Conservation (phyloP, 2,113 vertebrate genomes). For the Thalassoma bifasciatum region DNA sequence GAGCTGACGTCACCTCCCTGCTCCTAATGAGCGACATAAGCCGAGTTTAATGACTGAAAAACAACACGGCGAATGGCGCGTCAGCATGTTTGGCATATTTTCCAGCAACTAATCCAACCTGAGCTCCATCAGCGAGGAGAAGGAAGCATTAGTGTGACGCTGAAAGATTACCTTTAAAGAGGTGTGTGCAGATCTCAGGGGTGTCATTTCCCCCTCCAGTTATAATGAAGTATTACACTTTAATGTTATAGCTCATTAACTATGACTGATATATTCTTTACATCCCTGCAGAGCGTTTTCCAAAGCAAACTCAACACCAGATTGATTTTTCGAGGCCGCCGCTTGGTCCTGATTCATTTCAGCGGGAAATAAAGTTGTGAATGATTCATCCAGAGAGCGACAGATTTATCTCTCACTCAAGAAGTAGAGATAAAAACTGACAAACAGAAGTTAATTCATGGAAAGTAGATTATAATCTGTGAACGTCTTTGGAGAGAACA, state of each 20-base stretch:
- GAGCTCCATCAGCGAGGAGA: not conserved
- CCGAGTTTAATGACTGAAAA: too few species aligned
- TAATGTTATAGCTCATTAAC: slow-evolving; percentile 32
- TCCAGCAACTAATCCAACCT: not conserved
- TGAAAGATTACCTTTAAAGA: not conserved
- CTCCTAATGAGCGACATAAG: too few species aligned
- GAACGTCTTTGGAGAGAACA: too few species aligned
- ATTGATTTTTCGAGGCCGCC: not conserved
- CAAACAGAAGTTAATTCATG: not conserved
- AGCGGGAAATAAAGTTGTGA: not conserved
- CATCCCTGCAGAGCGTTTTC: not conserved
- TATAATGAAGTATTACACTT: slow-evolving; percentile 15
- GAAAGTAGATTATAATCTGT: too few species aligned
- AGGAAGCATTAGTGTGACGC: not conserved
- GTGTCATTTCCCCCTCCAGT: not conserved
- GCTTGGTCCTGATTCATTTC: not conserved
- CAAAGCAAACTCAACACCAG: slow-evolving; percentile 2
- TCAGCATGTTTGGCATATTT: too few species aligned
- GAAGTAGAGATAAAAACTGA: not conserved
- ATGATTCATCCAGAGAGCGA: not conserved
- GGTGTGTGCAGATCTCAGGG: not conserved
- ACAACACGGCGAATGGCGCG: not conserved
- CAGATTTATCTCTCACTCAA: not conserved
- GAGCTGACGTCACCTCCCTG: too few species aligned
- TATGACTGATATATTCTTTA: slow-evolving; percentile 4